Conservation (phyloP, 2,797 vertebrate species). For the Hylomyscus alleni region DNA sequence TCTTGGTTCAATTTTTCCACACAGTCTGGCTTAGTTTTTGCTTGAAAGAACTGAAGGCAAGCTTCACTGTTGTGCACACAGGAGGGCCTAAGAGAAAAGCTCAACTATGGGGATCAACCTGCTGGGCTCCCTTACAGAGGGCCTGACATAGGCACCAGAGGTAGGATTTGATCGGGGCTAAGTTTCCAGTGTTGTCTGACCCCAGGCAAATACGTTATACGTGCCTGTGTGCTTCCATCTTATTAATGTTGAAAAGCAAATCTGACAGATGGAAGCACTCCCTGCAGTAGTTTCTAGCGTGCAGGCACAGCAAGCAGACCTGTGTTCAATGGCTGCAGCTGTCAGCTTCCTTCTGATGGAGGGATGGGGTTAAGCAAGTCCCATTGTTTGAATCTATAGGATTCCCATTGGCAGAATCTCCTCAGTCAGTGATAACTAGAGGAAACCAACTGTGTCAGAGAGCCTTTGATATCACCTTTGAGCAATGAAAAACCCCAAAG, state of each 20-base stretch:
- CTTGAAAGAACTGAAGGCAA: neutral
- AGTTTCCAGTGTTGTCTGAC: neutral
- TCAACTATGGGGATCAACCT: neutral
- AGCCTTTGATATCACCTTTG: neutral
- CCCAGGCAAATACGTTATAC: neutral
- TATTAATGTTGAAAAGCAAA: slow-evolving; percentile 40
- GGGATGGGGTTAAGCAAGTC: neutral
- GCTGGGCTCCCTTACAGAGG: neutral
- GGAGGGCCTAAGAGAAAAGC: neutral
- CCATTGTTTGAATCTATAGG: neutral
- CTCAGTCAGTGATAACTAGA: neutral
- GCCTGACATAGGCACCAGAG: neutral
- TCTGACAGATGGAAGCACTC: neutral
- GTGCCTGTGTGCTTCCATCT: neutral
- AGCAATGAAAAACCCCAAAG: neutral
- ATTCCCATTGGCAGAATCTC: neutral
- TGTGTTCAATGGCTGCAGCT: neutral
- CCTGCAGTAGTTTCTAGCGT: neutral
- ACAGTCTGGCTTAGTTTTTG: neutral
- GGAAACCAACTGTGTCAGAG: neutral
- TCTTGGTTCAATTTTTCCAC: neutral
- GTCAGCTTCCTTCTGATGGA: neutral
- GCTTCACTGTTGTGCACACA: neutral
- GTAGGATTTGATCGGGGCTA: neutral
- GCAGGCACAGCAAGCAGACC: neutral